Conservation (phyloP, 2,888 invertebrate genomes). For the Resseliella maxima region DNA sequence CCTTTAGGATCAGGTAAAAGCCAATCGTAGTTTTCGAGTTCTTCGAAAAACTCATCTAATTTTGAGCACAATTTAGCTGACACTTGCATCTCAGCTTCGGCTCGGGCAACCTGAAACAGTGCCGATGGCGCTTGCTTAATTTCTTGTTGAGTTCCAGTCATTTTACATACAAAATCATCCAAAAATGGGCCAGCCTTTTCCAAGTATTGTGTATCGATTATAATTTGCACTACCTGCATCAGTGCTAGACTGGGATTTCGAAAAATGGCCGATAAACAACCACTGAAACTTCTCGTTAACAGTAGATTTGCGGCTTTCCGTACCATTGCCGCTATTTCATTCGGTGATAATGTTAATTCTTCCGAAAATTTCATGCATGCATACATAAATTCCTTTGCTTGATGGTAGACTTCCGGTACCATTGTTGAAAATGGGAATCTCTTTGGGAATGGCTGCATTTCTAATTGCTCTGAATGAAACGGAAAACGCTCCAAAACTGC, state of each 20-base stretch:
- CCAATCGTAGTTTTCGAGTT: slow-evolving; percentile 96
- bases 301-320: slow-evolving; percentile 87
- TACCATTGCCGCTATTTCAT: slow-evolving; percentile 79
- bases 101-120: slow-evolving; percentile 75
- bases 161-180: slow-evolving; percentile 94
- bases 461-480: slow-evolving; percentile 83
- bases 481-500: slow-evolving; percentile 91
- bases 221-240: slow-evolving; percentile 90
- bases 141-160: slow-evolving; percentile 80
- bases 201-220: slow-evolving; percentile 95
- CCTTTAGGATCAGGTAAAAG: slow-evolving; percentile 86
- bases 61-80: slow-evolving; percentile 93
- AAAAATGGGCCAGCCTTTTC: slow-evolving; percentile 95
- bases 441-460: slow-evolving; percentile 77
- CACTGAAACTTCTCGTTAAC: slow-evolving; percentile 91
- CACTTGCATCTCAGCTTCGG: slow-evolving; percentile 96
- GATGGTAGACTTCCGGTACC: slow-evolving; percentile 96
- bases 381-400: slow-evolving; percentile 97
- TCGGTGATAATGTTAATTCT: slow-evolving; percentile 78
- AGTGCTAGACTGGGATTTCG: slow-evolving; percentile 87
- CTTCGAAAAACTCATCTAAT: slow-evolving; percentile 95
- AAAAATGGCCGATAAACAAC: slow-evolving; percentile 91
- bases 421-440: slow-evolving; percentile 94
- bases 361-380: slow-evolving; percentile 96
- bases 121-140: slow-evolving; percentile 70